These are phyloP conservation scores for Furnarius figulus DNA, from an alignment of 2,113 vertebrate species.

Conservation along the genomic window DNA sequence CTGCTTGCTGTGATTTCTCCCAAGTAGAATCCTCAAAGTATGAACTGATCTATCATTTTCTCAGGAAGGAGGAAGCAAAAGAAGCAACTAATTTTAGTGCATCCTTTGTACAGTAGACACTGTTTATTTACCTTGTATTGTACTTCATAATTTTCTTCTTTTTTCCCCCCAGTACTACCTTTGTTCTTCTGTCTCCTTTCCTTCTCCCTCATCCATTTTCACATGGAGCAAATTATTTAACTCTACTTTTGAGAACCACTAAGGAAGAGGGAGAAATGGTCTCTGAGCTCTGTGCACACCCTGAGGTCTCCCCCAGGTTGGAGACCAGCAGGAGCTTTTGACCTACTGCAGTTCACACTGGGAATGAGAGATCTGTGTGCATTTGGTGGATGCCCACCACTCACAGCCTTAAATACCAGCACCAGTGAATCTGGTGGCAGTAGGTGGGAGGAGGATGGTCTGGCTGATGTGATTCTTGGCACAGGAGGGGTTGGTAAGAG, in stretches of 20 bases:
- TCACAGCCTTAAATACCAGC: background rate
- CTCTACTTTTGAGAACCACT: background rate
- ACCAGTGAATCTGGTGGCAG: background rate
- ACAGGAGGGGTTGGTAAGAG: background rate
- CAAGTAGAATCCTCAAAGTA: background rate
- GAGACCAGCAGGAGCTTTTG: background rate
- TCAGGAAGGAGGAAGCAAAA: background rate
- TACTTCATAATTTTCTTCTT: background rate
- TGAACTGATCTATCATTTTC: background rate
- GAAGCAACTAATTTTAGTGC: background rate
- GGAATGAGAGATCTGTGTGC: background rate
- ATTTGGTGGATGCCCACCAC: background rate
- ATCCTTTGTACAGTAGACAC: background rate
- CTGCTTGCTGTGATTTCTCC: background rate
- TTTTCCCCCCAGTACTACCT: background rate
- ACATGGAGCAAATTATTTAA: background rate
- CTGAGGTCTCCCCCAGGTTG: background rate
- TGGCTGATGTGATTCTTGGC: background rate
- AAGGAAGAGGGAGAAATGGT: background rate
- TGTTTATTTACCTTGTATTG: background rate
- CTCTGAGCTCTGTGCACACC: background rate
- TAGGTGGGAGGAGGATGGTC: background rate
- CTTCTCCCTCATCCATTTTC: background rate
- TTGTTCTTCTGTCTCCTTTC: background rate
- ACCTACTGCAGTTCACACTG: fast-evolving